These are phyloP conservation scores for Anas platyrhynchos DNA, from an alignment of 2,113 vertebrate species.

Conservation along the genomic window DNA sequence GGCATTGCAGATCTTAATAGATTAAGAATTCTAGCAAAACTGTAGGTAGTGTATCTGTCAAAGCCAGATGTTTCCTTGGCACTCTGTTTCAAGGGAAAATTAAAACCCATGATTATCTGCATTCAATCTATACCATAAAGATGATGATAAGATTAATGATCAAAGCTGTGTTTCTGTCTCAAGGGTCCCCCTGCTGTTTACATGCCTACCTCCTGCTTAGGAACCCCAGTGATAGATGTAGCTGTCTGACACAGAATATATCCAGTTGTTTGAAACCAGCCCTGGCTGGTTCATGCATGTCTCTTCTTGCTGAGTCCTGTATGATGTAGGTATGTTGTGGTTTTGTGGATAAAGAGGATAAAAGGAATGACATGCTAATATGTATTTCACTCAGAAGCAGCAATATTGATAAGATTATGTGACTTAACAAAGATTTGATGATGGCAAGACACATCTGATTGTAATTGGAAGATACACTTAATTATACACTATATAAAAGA, in stretches of 20 bases:
- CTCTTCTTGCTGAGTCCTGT: neutral
- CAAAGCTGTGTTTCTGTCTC: neutral
- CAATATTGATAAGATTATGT: no score
- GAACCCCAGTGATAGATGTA: neutral
- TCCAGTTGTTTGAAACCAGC: conserved; percentile 14
- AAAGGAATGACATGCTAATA: no score
- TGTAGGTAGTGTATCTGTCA: neutral
- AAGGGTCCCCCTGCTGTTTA: neutral
- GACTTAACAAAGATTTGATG: no score
- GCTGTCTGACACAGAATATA: neutral
- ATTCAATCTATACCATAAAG: conserved; percentile 13
- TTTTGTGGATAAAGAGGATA: no score
- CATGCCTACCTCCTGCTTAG: neutral
- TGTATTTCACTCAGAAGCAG: no score
- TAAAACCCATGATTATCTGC: neutral
- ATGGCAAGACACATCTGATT: no score
- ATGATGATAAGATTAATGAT: conserved; percentile 23
- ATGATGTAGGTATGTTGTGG: neutral
- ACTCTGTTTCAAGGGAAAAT: conserved; percentile 11
- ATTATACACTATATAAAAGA: no score
- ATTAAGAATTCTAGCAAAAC: neutral
- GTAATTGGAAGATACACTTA: no score
- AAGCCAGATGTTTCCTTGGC: neutral
- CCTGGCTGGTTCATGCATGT: neutral
- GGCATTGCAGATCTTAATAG: neutral